Conservation (phyloP, 2,113 vertebrate species). For the Miniopterus natalensis region DNA sequence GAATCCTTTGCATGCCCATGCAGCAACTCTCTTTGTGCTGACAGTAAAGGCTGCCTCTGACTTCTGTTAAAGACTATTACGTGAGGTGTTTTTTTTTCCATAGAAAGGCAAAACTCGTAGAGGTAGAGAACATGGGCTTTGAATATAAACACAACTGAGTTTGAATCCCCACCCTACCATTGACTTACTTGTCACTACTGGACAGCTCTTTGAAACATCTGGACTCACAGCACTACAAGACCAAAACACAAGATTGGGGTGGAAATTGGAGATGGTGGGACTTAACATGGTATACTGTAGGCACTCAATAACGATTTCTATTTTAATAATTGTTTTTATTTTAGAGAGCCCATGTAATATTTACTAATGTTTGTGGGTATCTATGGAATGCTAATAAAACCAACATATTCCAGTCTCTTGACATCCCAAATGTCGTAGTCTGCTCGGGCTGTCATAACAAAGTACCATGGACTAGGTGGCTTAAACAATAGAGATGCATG, state of each 20-base stretch:
- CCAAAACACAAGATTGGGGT: neutral
- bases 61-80: neutral
- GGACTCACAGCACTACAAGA: neutral
- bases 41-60: neutral
- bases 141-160: neutral
- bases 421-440: neutral
- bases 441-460: neutral
- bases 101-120: neutral
- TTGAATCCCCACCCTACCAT: neutral
- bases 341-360: neutral
- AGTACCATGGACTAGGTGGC: neutral
- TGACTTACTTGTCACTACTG: neutral
- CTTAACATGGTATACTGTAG: neutral
- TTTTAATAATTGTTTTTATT: constrained; percentile 14
- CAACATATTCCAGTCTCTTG: neutral
- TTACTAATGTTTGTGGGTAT: neutral
- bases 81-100: neutral
- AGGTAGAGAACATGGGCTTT: neutral
- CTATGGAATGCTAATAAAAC: neutral
- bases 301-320: neutral
- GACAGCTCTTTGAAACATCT: neutral
- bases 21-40: neutral
- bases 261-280: neutral
- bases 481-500: neutral
- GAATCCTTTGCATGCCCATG: neutral